These are phyloP conservation scores for Acanthoscelides obtectus DNA, from an alignment of 2,888 invertebrate genomes.

Conservation along the genomic window DNA sequence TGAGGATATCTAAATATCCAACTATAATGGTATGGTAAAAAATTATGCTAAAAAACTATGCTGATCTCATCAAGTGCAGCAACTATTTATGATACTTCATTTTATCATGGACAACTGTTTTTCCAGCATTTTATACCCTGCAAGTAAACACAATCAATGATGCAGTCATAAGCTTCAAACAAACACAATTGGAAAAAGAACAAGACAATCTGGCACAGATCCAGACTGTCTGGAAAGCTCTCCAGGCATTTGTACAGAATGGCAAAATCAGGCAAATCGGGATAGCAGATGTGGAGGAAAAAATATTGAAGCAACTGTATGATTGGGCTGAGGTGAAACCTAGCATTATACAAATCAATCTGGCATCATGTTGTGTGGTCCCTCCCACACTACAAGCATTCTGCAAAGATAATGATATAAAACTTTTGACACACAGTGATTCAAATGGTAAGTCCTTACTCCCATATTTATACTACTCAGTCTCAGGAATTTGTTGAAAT, in stretches of 20 bases:
- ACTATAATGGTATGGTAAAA: no score
- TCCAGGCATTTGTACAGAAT: slow-evolving; percentile 66
- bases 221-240: slow-evolving; percentile 68
- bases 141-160: slow-evolving; percentile 74
- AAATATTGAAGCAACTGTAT: slow-evolving; percentile 70
- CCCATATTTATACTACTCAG: neutral
- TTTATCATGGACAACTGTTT: no score
- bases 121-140: slow-evolving; percentile 66
- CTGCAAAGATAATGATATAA: slow-evolving; percentile 86
- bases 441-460: slow-evolving; percentile 61
- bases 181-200: slow-evolving; percentile 39
- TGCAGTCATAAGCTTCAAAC: slow-evolving; percentile 74
- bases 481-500: neutral
- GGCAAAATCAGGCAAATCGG: slow-evolving; percentile 72
- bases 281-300: slow-evolving; percentile 84
- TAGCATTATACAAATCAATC: slow-evolving; percentile 86
- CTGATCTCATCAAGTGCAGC: no score
- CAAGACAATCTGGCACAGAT: slow-evolving; percentile 55
- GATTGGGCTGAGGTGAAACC: slow-evolving; percentile 77
- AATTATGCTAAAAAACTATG: no score
- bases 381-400: slow-evolving; percentile 86
- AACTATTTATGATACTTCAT: no score
- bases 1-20: no score
- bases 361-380: slow-evolving; percentile 90
- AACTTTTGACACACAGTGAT: slow-evolving; percentile 93